Evolutionary conservation across 2,888 invertebrate species (phyloP).

Genomic region (Oscheius sp.): DNA sequence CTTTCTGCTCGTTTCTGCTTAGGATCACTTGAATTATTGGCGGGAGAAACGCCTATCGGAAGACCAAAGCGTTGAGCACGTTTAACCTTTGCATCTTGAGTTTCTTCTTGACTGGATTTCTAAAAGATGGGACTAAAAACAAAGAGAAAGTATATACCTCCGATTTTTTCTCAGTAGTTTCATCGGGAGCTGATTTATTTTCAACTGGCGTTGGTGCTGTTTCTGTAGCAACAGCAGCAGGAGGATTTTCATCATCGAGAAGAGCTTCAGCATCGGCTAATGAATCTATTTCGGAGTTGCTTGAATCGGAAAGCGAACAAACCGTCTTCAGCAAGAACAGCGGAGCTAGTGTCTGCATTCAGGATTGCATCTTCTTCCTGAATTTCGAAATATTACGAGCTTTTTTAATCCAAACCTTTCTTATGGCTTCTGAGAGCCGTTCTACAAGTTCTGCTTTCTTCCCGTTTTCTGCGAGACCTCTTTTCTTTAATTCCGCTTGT

Average conservation of each 20-base stretch:
- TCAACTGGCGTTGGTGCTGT: background rate
- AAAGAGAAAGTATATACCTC: background rate
- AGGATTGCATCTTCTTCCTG: conserved; percentile 36
- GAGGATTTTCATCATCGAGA: conserved; percentile 21
- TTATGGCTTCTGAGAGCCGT: conserved; percentile 27
- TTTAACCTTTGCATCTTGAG: conserved; percentile 26
- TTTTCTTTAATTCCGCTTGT: conserved; percentile 37
- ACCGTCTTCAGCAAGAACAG: conserved; percentile 7
- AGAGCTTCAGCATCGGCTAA: conserved; percentile 28
- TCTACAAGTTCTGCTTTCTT: conserved; percentile 45
- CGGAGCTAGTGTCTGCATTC: conserved; percentile 6
- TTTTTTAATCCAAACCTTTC: conserved; percentile 12
- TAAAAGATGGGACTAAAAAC: background rate
- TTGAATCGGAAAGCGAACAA: background rate
- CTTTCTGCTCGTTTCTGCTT: conserved; percentile 40
- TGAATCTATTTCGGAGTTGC: background rate
- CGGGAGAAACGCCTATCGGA: conserved; percentile 23
- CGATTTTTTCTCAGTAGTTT: background rate
- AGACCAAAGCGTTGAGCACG: conserved; percentile 36
- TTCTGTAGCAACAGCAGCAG: background rate
- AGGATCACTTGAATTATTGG: conserved; percentile 21
- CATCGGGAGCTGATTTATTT: background rate
- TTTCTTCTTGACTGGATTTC: conserved; percentile 15
- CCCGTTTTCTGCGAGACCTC: conserved; percentile 33
- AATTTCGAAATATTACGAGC: conserved; percentile 2